Percentiles rank a stretch among this genome's conserved stretches.
phyloP scores from a whole-genome alignment of 2,888 invertebrate genomes.

The Eurois occulta region DNA sequence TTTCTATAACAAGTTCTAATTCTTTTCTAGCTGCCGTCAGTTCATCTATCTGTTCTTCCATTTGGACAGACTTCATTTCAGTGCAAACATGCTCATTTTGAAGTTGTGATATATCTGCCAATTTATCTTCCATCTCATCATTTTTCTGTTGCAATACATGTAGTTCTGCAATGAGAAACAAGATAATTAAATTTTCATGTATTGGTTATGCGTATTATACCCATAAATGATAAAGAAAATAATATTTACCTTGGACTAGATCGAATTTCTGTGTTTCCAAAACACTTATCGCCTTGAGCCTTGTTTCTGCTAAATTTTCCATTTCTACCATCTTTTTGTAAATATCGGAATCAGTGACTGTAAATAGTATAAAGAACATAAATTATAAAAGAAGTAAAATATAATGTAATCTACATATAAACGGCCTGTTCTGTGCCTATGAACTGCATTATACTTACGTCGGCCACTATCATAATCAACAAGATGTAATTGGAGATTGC shows the following conservation, averaged over 20 bases:
- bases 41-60: slow-evolving; percentile 94
- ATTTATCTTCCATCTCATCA: slow-evolving; percentile 91
- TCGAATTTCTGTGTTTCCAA: slow-evolving; percentile 93
- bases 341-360: slow-evolving; percentile 88
- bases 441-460: slow-evolving; percentile 84
- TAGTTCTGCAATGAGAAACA: slow-evolving; percentile 83
- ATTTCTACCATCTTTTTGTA: slow-evolving; percentile 87
- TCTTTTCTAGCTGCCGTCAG: slow-evolving; percentile 88
- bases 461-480: slow-evolving; percentile 94
- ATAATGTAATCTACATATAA: neutral
- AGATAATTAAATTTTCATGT: neutral
- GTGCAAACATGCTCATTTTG: slow-evolving; percentile 93
- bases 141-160: slow-evolving; percentile 91
- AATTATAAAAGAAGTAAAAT: slow-evolving; percentile 15
- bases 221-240: neutral
- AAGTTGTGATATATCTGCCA: slow-evolving; percentile 91
- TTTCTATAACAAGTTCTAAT: slow-evolving; percentile 87
- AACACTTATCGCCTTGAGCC: slow-evolving; percentile 90
- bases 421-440: neutral
- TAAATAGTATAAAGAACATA: slow-evolving; percentile 61
- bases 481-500: slow-evolving; percentile 96
- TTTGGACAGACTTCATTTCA: slow-evolving; percentile 94
- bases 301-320: slow-evolving; percentile 88
- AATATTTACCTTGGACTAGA: slow-evolving; percentile 90
- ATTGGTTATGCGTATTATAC: neutral